A percentile compares a stretch with the other conserved stretches of the same genome.
These are phyloP conservation scores for Tringa solitaria DNA, from an alignment of 2,113 vertebrate genomes.

Conservation along the genomic window DNA sequence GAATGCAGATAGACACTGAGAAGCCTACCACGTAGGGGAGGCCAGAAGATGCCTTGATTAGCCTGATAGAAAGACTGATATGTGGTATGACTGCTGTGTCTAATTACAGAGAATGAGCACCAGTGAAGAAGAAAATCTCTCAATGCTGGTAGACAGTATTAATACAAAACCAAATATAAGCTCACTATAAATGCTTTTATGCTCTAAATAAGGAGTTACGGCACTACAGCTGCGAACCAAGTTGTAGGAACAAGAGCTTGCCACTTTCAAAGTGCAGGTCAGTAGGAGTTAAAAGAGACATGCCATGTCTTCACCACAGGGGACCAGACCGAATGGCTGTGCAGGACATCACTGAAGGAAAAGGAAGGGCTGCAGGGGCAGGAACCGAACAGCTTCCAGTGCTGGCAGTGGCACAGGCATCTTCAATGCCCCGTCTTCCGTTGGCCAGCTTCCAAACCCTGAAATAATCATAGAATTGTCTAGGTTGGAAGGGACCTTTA, in stretches of 20 bases:
- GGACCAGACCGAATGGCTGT: background rate
- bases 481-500: background rate
- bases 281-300: rapidly evolving
- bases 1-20: background rate
- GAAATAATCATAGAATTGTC: background rate
- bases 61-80: background rate
- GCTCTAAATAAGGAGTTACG: background rate
- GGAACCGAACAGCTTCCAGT: rapidly evolving
- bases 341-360: background rate
- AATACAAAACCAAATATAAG: background rate
- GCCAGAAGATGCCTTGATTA: background rate
- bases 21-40: background rate
- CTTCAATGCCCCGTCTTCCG: background rate
- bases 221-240: background rate
- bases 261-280: background rate
- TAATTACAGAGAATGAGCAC: background rate
- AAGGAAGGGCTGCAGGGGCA: background rate
- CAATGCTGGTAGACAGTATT: background rate
- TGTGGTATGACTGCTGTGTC: background rate
- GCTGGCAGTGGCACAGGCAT: background rate
- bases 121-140: background rate
- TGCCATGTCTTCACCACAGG: background rate
- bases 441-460: background rate
- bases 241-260: background rate
- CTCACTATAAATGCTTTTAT: background rate